Percentiles rank a stretch among this genome's conserved stretches.
phyloP scores from a whole-genome alignment of 2,113 vertebrate genomes.

The Uria aalge region DNA sequence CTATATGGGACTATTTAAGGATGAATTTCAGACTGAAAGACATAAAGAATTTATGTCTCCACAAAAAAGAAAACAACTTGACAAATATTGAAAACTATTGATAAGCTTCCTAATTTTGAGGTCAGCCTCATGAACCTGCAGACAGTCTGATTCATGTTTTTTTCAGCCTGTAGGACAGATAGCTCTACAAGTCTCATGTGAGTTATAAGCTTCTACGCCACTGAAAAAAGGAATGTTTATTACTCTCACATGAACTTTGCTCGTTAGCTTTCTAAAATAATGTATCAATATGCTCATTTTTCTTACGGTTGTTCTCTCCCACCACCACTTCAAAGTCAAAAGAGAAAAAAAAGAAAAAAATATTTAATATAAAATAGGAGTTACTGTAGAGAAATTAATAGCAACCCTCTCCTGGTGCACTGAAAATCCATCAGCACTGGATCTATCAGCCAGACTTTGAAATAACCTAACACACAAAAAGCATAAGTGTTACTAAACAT shows the following conservation, averaged over 20 bases:
- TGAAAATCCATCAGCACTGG: neutral
- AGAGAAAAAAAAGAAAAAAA: neutral
- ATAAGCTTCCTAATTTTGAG: neutral
- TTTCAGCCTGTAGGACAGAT: neutral
- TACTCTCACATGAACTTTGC: neutral
- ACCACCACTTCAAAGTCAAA: neutral
- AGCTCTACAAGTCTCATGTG: neutral
- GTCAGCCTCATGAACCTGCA: neutral
- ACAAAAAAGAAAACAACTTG: neutral
- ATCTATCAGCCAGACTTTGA: neutral
- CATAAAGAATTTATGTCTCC: neutral
- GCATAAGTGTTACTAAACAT: neutral
- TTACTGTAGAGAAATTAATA: neutral
- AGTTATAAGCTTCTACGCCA: neutral
- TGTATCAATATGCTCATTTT: neutral
- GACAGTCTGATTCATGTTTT: neutral
- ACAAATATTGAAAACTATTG: neutral
- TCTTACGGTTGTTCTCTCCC: neutral
- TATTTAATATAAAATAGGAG: neutral
- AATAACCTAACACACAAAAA: neutral
- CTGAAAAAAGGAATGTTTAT: neutral
- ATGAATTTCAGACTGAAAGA: neutral
- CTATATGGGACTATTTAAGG: neutral
- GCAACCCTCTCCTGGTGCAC: neutral
- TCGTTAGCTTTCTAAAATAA: neutral